These are phyloP conservation scores for Rallus limicola DNA, from an alignment of 2,113 vertebrate genomes.

Conservation along the genomic window DNA sequence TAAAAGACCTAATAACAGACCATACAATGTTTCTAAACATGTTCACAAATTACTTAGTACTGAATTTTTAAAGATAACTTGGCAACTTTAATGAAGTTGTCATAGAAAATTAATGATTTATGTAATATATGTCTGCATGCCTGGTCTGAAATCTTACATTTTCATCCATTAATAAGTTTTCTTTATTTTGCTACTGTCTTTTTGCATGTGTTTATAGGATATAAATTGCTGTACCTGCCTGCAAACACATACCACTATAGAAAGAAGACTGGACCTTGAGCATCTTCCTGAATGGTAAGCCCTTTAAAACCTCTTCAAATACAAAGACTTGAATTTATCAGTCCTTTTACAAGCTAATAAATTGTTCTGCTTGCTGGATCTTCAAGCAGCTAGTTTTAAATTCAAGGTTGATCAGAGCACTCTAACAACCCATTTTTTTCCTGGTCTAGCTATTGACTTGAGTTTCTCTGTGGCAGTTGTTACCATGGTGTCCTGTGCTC, in stretches of 20 bases:
- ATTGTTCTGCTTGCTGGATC: not conserved
- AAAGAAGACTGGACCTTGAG: not conserved
- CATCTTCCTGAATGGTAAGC: not conserved
- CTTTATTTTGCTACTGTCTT: not conserved
- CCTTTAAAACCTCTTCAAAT: not conserved
- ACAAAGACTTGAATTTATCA: not conserved
- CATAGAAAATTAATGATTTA: not conserved
- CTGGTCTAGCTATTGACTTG: not conserved
- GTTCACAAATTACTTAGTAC: not conserved
- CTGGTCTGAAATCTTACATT: not conserved
- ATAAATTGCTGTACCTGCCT: not conserved
- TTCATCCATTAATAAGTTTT: not conserved
- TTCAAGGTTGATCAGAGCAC: not conserved
- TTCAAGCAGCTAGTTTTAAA: not conserved
- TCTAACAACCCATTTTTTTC: not conserved
- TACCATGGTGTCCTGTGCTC: not conserved
- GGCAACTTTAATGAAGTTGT: not conserved
- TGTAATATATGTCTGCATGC: not conserved
- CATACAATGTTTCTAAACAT: not conserved
- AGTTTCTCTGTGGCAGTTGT: not conserved
- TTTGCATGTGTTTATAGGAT: not conserved
- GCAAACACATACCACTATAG: not conserved
- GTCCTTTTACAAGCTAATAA: not conserved
- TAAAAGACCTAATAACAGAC: not conserved
- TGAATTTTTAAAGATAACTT: not conserved